Evolutionary conservation across 2,888 invertebrate species (phyloP), one percentile per base, ranked within the genome.

Genomic region (Cosmopolites sordidus): DNA sequence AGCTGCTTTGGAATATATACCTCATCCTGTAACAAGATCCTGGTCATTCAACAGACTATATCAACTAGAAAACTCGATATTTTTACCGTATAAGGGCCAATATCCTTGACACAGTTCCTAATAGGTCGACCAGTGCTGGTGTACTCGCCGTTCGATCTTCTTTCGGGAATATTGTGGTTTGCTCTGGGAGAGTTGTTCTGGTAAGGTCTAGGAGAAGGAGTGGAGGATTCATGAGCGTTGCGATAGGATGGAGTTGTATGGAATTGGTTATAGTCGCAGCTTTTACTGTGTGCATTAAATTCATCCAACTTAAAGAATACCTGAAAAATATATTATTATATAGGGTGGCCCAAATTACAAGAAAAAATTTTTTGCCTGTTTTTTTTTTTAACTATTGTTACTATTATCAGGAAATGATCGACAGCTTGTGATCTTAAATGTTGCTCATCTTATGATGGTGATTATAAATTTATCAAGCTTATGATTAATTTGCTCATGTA

Each of bases 301-400:
- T 74, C 73, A 56, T 73, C 71, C 48, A 74, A 58, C 58, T 73
- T 73, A 56, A 72, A 72, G 60, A 75, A 75, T 3, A 72, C 57
- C 57, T 57, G 22, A 5, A 37, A 48, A 27, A 6, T n/a, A n/a
- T n/a, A n/a, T n/a, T n/a, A n/a, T n/a, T n/a, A n/a, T n/a, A n/a
- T n/a, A n/a, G n/a, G n/a, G n/a, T n/a, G n/a, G n/a, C n/a, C n/a
- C n/a, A 37, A 45, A 38, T 30, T 30, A n/a, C n/a, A n/a, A n/a
- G n/a, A n/a, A n/a, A n/a, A n/a, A n/a, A n/a, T n/a, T n/a, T n/a
- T n/a, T n/a, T n/a, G n/a, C n/a, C n/a, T n/a, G n/a, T n/a, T n/a
- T n/a, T n/a, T n/a, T n/a, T n/a, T n/a, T n/a, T n/a, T n/a, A n/a
- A n/a, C n/a, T n/a, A n/a, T n/a, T n/a, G n/a, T n/a, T n/a, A n/a